Evolutionary conservation across 2,888 invertebrate species (phyloP), one percentile per base, ranked within the genome.

Genomic region (Antitype chi): DNA sequence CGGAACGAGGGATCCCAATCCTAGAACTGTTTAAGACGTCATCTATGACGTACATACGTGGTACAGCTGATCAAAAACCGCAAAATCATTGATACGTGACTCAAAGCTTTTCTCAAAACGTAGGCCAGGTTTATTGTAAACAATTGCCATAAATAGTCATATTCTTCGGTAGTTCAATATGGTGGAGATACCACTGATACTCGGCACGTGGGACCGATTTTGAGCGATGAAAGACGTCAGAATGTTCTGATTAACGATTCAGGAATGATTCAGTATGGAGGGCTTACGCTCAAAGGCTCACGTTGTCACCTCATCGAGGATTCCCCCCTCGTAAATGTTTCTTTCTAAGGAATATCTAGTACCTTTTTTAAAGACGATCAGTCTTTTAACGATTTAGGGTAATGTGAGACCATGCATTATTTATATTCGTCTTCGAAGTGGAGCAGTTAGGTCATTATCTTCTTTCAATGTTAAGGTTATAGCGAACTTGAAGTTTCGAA

Each of bases 61-160:
- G 15, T 43, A 77, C 80, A 70, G 55, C 66, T 78, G 67, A 47
- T 62, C 13, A 4, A 23, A 67, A 55, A 60, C 64, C 52, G 52
- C 32, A 64, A 60, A 28, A 66, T 70, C 32, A 78, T 83, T 25
- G 28, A 55, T 49, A 55, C 1, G 32, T 80, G 84, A 80, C 0
- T 80, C 83, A 83, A 52, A 57, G 32, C 60, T 70, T 84, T 84
- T 67, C 67, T 80, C 28, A 73, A 78, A 78, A 78, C 6, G 8
- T 59, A 74, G 47, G 15, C 64, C 25, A 74, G 63, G 43, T 59
- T 70, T 76, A 43, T 9, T 64, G 28, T 77, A 70, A 77, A 82
- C 82, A 70, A n/a, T 28, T 52, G n/a, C 78, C 81, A 66, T 81
- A 66, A 74, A 78, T 75, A 78, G 81, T 38, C 47, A 78, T 66